Evolutionary conservation across 2,797 vertebrate genomes (phyloP), one percentile per base, ranked within the genome.

Genomic region (Sus cebifrons): DNA sequence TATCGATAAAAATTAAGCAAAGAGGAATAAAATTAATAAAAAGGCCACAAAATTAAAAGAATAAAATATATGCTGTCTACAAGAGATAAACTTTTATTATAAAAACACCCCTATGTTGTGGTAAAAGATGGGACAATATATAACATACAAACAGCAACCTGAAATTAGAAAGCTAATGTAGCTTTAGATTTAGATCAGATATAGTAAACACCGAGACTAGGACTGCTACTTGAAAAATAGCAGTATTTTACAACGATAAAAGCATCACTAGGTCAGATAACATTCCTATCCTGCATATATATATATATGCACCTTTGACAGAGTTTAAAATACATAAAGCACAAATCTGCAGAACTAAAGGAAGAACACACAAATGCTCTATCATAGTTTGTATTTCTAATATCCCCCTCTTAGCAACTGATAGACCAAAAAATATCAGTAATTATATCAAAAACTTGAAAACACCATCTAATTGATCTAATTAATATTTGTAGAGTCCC

Each of bases 271-370:
- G 60, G 58, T 65, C 12, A 60, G 16, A 27, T 75, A 16, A 81
- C 20, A 17, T 56, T 36, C n/a, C 7, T 86, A 25, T 64, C 1
- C 44, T 82, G n/a, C 3, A 12, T n/a, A 29, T n/a, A 13, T 36
- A 36, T 36, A 36, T 36, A 49, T 65, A 21, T 70, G 9, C 25
- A 32, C 6, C 12, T 18, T 9, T 60, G 95, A 49, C n/a, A 75
- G 5, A 49, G 9, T 23, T 89, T 88, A 91, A 91, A 90, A 81
- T 86, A 62, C 65, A 27, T 27, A 20, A 95, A 70, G 54, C 5
- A 64, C 29, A 95, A 40, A 49, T 67, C 56, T 3, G 25, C 32
- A 78, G 36, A 54, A 77, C 11, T 40, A 36, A 78, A 73, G 17
- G 36, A n/a, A 62, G 52, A 75, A 81, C 27, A 62, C 8, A 23